Conservation (phyloP, 2,113 vertebrate species). For the Sceloporus tristichus region DNA sequence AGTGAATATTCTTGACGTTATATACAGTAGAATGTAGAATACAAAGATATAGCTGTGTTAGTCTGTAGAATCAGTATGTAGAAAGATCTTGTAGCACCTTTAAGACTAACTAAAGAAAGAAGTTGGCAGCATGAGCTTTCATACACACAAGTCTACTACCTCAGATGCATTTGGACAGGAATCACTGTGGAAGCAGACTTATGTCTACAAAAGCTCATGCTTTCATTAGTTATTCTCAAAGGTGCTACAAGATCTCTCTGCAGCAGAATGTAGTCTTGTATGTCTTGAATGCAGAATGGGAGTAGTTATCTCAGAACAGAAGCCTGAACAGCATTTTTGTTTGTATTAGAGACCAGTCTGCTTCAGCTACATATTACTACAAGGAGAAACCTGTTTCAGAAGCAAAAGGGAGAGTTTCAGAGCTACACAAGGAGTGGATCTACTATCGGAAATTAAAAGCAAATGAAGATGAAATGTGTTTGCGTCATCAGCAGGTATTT, state of each 20-base stretch:
- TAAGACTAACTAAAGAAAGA: too few species aligned
- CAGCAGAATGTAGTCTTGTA: background rate
- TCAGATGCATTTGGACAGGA: too few species aligned
- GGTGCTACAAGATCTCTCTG: too few species aligned
- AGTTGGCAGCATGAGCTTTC: too few species aligned
- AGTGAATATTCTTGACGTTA: background rate
- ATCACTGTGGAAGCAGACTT: too few species aligned
- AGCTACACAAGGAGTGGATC: slow-evolving; percentile 85
- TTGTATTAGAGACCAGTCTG: slow-evolving; percentile 87
- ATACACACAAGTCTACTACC: too few species aligned
- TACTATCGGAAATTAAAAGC: slow-evolving; percentile 82
- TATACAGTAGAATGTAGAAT: background rate
- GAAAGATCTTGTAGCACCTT: too few species aligned
- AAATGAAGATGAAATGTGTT: slow-evolving; percentile 79
- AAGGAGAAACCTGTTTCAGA: slow-evolving; percentile 72
- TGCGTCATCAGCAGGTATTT: slow-evolving; percentile 89
- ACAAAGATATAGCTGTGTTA: too few species aligned
- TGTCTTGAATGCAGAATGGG: background rate
- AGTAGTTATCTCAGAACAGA: background rate
- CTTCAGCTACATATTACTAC: slow-evolving; percentile 89
- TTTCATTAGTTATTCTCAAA: too few species aligned
- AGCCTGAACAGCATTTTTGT: slow-evolving; percentile 25
- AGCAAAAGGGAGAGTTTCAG: slow-evolving; percentile 48
- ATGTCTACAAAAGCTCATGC: too few species aligned
- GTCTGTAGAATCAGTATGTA: too few species aligned